Conservation (phyloP, 2,113 vertebrate species). For the Chloropsis cyanopogon region DNA sequence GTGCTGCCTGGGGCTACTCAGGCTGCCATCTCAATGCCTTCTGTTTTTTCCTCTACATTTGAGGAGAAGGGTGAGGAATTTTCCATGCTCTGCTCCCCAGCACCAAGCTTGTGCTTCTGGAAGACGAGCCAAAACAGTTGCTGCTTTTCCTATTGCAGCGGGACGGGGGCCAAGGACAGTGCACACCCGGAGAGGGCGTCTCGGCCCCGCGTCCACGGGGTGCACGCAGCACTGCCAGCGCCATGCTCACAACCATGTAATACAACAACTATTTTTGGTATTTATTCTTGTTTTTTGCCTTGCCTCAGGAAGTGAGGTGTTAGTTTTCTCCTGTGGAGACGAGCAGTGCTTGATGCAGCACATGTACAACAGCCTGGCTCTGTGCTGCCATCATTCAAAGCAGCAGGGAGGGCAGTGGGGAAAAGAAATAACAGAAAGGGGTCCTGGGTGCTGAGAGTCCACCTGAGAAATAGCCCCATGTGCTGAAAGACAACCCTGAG, state of each 20-base stretch:
- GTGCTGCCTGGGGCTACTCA: background rate
- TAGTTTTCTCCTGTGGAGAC: background rate
- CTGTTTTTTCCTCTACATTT: background rate
- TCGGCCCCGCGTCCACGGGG: background rate
- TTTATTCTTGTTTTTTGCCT: background rate
- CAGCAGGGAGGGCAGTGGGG: background rate
- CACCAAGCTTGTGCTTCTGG: background rate
- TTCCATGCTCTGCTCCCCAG: background rate
- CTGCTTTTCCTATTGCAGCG: background rate
- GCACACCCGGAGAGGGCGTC: background rate
- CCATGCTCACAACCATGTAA: background rate
- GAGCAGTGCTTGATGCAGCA: background rate
- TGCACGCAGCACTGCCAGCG: background rate
- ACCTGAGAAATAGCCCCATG: background rate
- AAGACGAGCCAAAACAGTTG: conserved; percentile 40
- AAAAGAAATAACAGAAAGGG: background rate
- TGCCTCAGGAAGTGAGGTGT: background rate
- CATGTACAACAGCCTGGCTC: background rate
- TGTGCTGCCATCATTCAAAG: background rate
- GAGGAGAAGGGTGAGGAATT: background rate
- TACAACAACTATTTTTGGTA: background rate
- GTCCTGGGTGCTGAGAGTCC: background rate
- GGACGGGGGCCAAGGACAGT: background rate
- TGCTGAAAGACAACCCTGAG: fast-evolving
- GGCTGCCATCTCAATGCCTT: fast-evolving